phyloP scores from a whole-genome alignment of 2,797 vertebrate genomes.

The Aphelocoma californica region DNA sequence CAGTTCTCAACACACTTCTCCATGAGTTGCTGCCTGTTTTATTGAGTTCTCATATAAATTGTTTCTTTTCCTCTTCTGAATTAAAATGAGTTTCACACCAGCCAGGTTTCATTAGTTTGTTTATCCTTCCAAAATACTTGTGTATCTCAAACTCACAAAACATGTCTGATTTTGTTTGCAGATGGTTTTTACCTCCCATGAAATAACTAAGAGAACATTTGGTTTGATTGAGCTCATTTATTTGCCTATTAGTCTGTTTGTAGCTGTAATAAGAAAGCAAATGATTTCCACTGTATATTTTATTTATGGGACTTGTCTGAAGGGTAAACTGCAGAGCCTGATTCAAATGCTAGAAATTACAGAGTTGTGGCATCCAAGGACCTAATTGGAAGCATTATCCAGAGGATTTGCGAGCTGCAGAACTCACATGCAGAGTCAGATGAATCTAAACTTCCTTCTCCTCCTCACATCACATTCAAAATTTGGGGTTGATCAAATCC shows the following conservation, averaged over 20 bases:
- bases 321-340: not conserved
- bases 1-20: not conserved
- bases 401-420: not conserved
- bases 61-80: not conserved
- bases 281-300: constrained; percentile 39
- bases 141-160: not conserved
- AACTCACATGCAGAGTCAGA: not conserved
- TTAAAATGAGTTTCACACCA: not conserved
- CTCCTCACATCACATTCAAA: not conserved
- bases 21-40: not conserved
- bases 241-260: constrained; percentile 54
- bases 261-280: constrained; percentile 47
- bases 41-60: not conserved
- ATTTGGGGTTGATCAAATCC: not conserved
- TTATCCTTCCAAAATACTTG: constrained; percentile 16
- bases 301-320: constrained; percentile 42
- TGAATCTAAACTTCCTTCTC: not conserved
- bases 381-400: not conserved
- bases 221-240: constrained; percentile 45
- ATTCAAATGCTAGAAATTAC: not conserved
- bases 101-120: constrained; percentile 36
- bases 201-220: constrained; percentile 18
- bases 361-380: not conserved
- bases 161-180: constrained; percentile 7
- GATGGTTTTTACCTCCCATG: not conserved